Base-by-base conservation (phyloP, 2,888 invertebrate genomes). In the Noctua pronuba region DNA sequence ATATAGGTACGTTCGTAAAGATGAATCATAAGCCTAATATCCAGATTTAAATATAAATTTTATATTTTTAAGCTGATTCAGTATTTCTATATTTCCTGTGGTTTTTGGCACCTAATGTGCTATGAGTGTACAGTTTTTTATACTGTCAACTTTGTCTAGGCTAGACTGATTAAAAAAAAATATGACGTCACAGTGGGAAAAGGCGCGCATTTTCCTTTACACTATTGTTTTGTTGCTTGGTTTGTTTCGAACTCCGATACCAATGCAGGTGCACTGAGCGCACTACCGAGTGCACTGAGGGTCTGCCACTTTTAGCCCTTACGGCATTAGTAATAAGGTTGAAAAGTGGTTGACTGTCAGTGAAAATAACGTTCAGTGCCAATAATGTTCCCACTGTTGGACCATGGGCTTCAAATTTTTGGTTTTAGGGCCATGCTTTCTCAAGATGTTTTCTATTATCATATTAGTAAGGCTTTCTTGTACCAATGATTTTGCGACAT, bases 21-120 rank as follows among this genome's bases (percentile, higher is more conserved):
- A 46, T 80, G 77, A 77, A 41, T 79, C 77, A 80, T 58, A 58
- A 21, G 0, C 55, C n/a, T 35, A 31, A 24, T 44, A 11, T 68
- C 35, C 3, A 70, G 38, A 79, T 44, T 38, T 10, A 38, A 70
- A 79, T 21, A 31, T 28, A 11, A 11, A 41, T 41, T 41, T 41
- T 3, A 18, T 64, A 10, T 55, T 44, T 75, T 58, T 44, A 31
- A 4, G 46, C 28, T 70, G 18, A 79, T 31, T 77, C 52, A 67
- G 16, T 24, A 5, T 21, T 18, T 52, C 64, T 21, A 52, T 31
- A n/a, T 31, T 21, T 55, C 24, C 55, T 31, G 18, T 31, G 2
- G 4, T 21, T 64, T 66, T 76, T 76, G 79, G 79, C 76, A 76
- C 7, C 49, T 13, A 4, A 18, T 35, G 11, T n/a, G 31, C 7